Evolutionary conservation across 2,797 vertebrate genomes (phyloP).

Genomic region (Centroberyx gerrardi): DNA sequence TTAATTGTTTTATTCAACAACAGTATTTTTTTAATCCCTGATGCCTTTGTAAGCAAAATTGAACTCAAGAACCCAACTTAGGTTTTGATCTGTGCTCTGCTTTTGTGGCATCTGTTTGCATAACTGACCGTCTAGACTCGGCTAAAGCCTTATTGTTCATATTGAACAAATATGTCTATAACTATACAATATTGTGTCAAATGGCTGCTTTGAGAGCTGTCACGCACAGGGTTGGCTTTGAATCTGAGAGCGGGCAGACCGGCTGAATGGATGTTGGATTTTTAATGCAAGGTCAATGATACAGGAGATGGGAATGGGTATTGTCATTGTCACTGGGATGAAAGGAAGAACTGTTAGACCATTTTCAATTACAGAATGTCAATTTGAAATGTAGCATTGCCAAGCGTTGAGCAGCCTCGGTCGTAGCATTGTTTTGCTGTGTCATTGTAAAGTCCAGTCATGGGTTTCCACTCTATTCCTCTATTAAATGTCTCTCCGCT

Average conservation of each 20-base stretch:
- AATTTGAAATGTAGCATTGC: conserved; percentile 39
- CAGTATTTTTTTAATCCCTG: conserved; percentile 2
- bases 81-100: conserved; percentile 3
- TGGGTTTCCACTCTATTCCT: conserved; percentile 9
- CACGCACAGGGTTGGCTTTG: conserved; percentile 22
- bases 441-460: background rate
- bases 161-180: conserved; percentile 44
- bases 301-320: conserved; percentile 32
- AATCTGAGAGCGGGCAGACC: conserved; percentile 4
- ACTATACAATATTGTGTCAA: conserved; percentile 34
- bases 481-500: conserved; percentile 18
- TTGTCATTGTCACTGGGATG: conserved; percentile 56
- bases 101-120: conserved; percentile 50
- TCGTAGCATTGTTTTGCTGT: conserved; percentile 9
- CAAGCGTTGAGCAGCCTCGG: conserved; percentile 15
- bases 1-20: conserved; percentile 41
- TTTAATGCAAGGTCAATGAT: conserved; percentile 37
- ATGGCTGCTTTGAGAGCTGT: conserved; percentile 40
- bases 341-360: conserved; percentile 30
- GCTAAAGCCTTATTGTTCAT: background rate
- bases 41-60: conserved; percentile 5
- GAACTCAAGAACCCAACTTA: background rate
- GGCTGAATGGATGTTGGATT: conserved; percentile 46
- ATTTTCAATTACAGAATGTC: conserved; percentile 26
- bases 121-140: background rate